Evolutionary conservation across 2,113 vertebrate genomes (phyloP).

Genomic region (Tragelaphus scriptus): DNA sequence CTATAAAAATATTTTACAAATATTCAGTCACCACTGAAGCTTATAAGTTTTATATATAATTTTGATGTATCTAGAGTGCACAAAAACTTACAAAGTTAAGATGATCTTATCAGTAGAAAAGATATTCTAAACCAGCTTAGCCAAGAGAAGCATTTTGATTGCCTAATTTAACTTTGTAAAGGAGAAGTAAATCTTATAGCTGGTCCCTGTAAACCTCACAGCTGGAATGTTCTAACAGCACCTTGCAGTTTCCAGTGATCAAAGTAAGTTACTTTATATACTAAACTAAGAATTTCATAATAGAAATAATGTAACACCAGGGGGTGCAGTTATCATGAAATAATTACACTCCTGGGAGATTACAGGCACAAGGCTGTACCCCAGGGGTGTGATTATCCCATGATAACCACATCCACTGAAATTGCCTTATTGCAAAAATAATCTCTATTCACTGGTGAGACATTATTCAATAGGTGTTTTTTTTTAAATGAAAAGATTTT

Average conservation of each 20-base stretch:
- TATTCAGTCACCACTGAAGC: conserved; percentile 43
- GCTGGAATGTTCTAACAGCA: conserved; percentile 82
- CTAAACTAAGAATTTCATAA: conserved; percentile 86
- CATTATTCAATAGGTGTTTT: conserved; percentile 83
- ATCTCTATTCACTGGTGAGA: conserved; percentile 84
- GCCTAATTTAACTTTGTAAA: conserved; percentile 85
- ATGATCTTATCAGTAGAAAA: conserved; percentile 74
- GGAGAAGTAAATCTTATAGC: conserved; percentile 82
- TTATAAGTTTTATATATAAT: conserved; percentile 49
- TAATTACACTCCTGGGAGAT: conserved; percentile 88
- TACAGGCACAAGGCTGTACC: conserved; percentile 84
- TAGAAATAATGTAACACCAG: conserved; percentile 84
- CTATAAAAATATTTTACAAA: background rate
- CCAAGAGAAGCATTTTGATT: conserved; percentile 83
- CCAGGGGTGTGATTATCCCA: conserved; percentile 88
- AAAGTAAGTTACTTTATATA: conserved; percentile 85
- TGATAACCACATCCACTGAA: conserved; percentile 85
- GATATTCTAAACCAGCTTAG: conserved; percentile 79
- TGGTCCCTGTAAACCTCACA: conserved; percentile 83
- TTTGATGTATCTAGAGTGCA: conserved; percentile 52
- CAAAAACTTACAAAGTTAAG: conserved; percentile 71
- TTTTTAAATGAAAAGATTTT: conserved; percentile 77
- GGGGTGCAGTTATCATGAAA: conserved; percentile 85
- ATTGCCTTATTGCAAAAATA: conserved; percentile 88
- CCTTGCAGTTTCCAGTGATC: conserved; percentile 81